Conservation (phyloP, 2,888 invertebrate genomes). For the Noctua pronuba region DNA sequence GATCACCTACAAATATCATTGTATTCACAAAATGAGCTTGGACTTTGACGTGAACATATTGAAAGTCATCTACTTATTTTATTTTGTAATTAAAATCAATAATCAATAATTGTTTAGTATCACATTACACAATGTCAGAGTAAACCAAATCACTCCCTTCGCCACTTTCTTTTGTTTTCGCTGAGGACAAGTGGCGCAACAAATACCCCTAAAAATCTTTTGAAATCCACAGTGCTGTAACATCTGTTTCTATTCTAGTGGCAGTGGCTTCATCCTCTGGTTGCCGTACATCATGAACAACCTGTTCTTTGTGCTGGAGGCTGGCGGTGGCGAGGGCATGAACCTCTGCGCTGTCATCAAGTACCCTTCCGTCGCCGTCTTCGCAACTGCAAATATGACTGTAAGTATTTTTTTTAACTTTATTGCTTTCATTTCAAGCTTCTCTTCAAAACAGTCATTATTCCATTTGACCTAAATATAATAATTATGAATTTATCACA, state of each 20-base stretch:
- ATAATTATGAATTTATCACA: neutral
- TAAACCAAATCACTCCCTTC: neutral
- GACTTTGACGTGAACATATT: neutral
- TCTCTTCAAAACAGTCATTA: neutral
- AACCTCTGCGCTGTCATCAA: conserved; percentile 85
- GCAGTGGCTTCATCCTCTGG: conserved; percentile 88
- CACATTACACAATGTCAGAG: neutral
- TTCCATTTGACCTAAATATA: too few species aligned
- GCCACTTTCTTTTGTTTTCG: neutral
- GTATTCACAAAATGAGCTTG: neutral
- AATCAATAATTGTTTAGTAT: neutral
- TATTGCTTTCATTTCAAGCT: neutral
- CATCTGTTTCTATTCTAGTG: conserved; percentile 72
- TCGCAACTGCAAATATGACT: conserved; percentile 73
- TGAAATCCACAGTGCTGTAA: neutral
- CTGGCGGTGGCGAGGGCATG: conserved; percentile 83
- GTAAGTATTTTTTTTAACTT: conserved; percentile 23
- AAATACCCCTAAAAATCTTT: neutral
- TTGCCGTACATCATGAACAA: conserved; percentile 89
- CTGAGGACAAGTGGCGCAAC: neutral
- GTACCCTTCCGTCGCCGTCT: conserved; percentile 71
- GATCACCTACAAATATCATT: neutral
- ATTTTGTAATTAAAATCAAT: neutral
- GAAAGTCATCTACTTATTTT: neutral
- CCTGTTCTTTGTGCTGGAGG: conserved; percentile 83